Evolutionary conservation across 2,888 invertebrate genomes (phyloP), one percentile per base, ranked within the genome.

Genomic region (Pherbina coryleti): DNA sequence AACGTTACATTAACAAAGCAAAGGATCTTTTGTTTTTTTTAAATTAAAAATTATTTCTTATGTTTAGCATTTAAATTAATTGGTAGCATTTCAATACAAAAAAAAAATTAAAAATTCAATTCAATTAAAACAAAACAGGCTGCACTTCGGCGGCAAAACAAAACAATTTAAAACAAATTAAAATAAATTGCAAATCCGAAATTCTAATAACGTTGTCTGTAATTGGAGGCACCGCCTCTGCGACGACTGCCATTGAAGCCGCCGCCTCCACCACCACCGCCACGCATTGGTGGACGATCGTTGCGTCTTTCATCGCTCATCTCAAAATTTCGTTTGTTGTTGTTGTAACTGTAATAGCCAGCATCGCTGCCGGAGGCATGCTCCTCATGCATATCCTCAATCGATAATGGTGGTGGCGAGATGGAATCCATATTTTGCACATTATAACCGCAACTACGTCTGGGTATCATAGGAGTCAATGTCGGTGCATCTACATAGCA

Each of bases 401-500:
- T 8, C 3, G 37, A 8, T 66, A 9, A 7, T 31, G 67, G 60
- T 44, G 72, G 37, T 44, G 71, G 37, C 34, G 71, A 11, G 4
- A n/a, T 53, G 1, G 64, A n/a, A 28, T 34, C 9, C 14, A 11
- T 19, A 71, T 28, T 55, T 9, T 25, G n/a, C n/a, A 34, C 31
- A 31, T 34, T 71, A 34, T 31, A 22, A 34, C 22, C 34, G n/a
- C 37, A 34, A 60, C 62, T 62, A 14, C 73, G 62, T 60, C 64
- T 5, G 67, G 25, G 66, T 64, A 60, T 51, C 66, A 79, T 34
- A 49, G 66, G 22, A 3, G 75, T 5, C 51, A 70, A 19, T 60
- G 78, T 66, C 17, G 81, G 81, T 44, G 78, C 57, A 49, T 79
- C 80, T n/a, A 82, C 44, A 57, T 83, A 83, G 66, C 82, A 82